Evolutionary conservation across 1,140 invertebrate genomes (phyloP), one percentile per base, ranked within the genome.

Genomic region (Zaprionus kolodkinae): DNA sequence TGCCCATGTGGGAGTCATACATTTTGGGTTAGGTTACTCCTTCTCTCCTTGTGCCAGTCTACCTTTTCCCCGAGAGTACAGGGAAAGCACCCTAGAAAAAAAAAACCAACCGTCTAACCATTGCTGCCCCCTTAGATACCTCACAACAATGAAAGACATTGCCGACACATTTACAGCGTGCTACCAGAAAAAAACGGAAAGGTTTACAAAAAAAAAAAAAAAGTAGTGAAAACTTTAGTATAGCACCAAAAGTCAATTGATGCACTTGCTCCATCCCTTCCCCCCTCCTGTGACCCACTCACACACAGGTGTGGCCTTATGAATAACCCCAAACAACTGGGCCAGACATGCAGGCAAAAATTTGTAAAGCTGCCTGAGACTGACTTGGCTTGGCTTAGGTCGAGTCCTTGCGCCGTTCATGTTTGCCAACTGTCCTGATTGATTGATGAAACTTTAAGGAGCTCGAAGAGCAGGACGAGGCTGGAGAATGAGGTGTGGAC

Each of bases 1-100:
- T 30, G 27, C 64, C 85, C 84, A 84, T 73, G 63, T 68, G 80
- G 85, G 85, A 89, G 75, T 69, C 77, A 78, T 88, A 88, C 85
- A 89, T 88, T 89, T 80, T 81, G 67, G 76, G 67, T 73, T 83
- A 83, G 88, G 74, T 81, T 78, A 9, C 80, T 72, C 79, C 74
- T 72, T 64, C 48, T 62, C 25, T 25, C 70, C 72, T 63, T 66
- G 45, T 61, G 64, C 36, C 60, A 30, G 3, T 30, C 27, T 17
- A 25, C 71, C 52, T 50, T 65, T 33, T 54, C 55, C 66, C 57
- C 76, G 33, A 17, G 66, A 3, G 62, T 62, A 68, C 55, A 12
- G 35, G 13, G 12, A 12, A 27, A 33, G 10, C 21, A 12, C 57
- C 57, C 40, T n/a, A 6, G 6, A 15, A n/a, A 43, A 15, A 43